Percentiles rank a stretch among this genome's conserved stretches.
Evolutionary conservation across 2,797 vertebrate genomes (phyloP).

Genomic region (Coregonus ussuriensis): DNA sequence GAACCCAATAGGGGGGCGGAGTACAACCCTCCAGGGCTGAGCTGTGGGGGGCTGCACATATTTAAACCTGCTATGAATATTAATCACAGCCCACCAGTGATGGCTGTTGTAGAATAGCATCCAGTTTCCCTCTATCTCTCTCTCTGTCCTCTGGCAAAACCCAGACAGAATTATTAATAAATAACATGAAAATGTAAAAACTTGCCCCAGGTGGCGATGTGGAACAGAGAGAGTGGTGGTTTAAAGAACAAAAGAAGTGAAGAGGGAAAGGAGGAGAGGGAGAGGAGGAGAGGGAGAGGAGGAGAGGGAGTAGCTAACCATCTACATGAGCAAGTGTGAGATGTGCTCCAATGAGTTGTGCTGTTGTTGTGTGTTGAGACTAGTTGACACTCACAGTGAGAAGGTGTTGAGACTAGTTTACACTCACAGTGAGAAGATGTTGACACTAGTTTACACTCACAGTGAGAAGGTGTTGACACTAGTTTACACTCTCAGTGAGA

Average conservation of each 20-base stretch:
- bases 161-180: slow-evolving; percentile 65
- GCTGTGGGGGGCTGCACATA: slow-evolving; percentile 69
- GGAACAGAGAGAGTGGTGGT: slow-evolving; percentile 43
- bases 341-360: no score
- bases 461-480: no score
- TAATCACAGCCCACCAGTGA: slow-evolving; percentile 57
- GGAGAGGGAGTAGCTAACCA: no score
- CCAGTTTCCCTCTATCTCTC: slow-evolving; percentile 12
- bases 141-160: slow-evolving; percentile 48
- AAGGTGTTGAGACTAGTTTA: no score
- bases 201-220: slow-evolving; percentile 55
- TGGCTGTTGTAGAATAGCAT: slow-evolving; percentile 47
- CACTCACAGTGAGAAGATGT: no score
- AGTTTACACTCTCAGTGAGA: no score
- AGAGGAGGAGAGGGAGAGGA: no score
- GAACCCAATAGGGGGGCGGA: slow-evolving; percentile 55
- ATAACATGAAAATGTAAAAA: slow-evolving; percentile 63
- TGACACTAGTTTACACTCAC: no score
- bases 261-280: no score
- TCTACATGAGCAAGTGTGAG: no score
- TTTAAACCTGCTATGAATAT: slow-evolving; percentile 78
- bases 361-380: no score
- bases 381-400: no score
- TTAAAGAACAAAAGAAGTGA: slow-evolving; percentile 50
- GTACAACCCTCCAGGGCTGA: slow-evolving; percentile 53